These are phyloP conservation scores for Drosophila arawakana DNA, from an alignment of 1,140 invertebrate genomes.

Conservation along the genomic window DNA sequence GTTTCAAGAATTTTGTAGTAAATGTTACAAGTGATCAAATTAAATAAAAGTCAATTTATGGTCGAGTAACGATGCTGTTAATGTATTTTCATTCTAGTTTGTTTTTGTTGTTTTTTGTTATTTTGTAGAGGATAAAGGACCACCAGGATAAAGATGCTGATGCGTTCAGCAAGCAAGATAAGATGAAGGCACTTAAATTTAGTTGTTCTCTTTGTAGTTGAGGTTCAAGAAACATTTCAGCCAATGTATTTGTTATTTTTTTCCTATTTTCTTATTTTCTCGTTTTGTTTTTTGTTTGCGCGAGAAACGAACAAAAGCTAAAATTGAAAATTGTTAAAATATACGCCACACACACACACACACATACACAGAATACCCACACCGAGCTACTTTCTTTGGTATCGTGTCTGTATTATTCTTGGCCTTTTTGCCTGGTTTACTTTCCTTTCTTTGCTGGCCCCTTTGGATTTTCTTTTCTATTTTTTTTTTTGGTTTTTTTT, in stretches of 20 bases:
- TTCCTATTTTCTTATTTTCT: slow-evolving; percentile 18
- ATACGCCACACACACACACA: slow-evolving; percentile 48
- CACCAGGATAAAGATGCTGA: slow-evolving; percentile 26
- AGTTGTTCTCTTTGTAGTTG: slow-evolving; percentile 63
- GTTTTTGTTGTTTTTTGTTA: not conserved
- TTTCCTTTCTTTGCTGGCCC: slow-evolving; percentile 42
- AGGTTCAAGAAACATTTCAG: slow-evolving; percentile 27
- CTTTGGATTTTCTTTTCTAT: slow-evolving; percentile 15
- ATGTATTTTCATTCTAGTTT: not conserved
- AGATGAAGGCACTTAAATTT: slow-evolving; percentile 73
- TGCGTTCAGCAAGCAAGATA: slow-evolving; percentile 55
- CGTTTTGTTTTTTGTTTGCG: slow-evolving; percentile 57
- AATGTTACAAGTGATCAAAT: slow-evolving; percentile 60
- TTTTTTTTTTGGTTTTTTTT: slow-evolving; percentile 41
- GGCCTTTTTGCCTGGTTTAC: slow-evolving; percentile 79
- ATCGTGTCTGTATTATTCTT: slow-evolving; percentile 61
- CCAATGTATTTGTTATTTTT: slow-evolving; percentile 40
- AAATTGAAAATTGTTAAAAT: slow-evolving; percentile 82
- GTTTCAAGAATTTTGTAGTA: slow-evolving; percentile 40
- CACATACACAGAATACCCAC: slow-evolving; percentile 4
- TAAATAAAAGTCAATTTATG: slow-evolving; percentile 69
- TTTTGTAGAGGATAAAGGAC: slow-evolving; percentile 27
- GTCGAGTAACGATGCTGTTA: slow-evolving; percentile 23
- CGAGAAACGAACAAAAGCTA: slow-evolving; percentile 73
- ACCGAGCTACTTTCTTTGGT: slow-evolving; percentile 68